Percentiles rank a stretch among this genome's conserved stretches.
Evolutionary conservation across 2,888 invertebrate genomes (phyloP).

Genomic region (Tinea trinotella): DNA sequence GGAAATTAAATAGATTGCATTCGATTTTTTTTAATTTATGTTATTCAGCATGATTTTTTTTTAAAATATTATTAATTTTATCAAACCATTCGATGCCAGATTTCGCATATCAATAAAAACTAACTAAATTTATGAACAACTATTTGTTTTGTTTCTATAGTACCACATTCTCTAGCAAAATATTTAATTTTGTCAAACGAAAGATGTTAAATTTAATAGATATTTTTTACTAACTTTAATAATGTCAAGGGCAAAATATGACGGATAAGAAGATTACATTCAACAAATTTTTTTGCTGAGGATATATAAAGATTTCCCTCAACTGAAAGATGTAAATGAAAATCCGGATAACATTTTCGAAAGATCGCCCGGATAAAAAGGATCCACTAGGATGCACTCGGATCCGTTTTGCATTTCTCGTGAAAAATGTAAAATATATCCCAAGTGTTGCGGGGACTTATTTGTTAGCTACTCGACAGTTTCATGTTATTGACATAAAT

Average conservation of each 20-base stretch:
- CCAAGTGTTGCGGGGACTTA: not conserved
- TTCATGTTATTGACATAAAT: slow-evolving; percentile 6
- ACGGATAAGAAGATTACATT: not conserved
- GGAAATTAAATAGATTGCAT: not conserved
- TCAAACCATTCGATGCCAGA: too few relatives aligned
- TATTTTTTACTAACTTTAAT: too few relatives aligned
- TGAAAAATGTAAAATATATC: slow-evolving; percentile 11
- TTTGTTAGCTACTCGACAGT: not conserved
- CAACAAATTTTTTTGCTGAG: not conserved
- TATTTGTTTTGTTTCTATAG: too few relatives aligned
- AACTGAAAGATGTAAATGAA: not conserved
- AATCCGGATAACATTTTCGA: slow-evolving; percentile 6
- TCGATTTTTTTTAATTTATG: too few relatives aligned
- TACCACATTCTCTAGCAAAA: too few relatives aligned
- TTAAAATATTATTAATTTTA: too few relatives aligned
- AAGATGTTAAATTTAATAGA: too few relatives aligned
- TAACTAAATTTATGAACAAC: too few relatives aligned
- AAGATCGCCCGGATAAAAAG: slow-evolving; percentile 1
- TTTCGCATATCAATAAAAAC: too few relatives aligned
- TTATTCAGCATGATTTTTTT: too few relatives aligned
- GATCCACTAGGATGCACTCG: slow-evolving; percentile 5
- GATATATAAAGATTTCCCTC: not conserved
- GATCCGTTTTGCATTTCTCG: not conserved
- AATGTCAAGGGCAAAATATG: too few relatives aligned
- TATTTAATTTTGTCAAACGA: too few relatives aligned